Evolutionary conservation across 2,113 vertebrate genomes (phyloP).

Genomic region (Aplodontia rufa): DNA sequence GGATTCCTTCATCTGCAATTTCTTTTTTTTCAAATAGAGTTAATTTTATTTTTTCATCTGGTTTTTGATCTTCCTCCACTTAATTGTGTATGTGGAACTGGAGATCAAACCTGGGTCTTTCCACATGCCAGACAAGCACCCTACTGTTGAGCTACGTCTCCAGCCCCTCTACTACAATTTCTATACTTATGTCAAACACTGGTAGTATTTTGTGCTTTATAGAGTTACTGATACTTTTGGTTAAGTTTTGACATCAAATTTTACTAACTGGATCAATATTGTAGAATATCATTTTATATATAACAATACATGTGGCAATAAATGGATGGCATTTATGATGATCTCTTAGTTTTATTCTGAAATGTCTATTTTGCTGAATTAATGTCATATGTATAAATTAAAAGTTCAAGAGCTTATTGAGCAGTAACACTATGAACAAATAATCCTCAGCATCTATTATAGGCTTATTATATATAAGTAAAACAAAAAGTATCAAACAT

Average conservation of each 20-base stretch:
- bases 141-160: too few species aligned
- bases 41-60: too few species aligned
- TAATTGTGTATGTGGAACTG: too few species aligned
- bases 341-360: not conserved
- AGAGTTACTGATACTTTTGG: not conserved
- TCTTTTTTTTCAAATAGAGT: too few species aligned
- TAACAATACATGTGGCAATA: not conserved
- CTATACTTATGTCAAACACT: not conserved
- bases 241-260: constrained; percentile 1
- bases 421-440: not conserved
- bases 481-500: not conserved
- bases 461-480: not conserved
- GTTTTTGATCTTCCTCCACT: too few species aligned
- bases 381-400: not conserved
- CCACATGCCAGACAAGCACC: too few species aligned
- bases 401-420: not conserved
- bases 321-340: not conserved
- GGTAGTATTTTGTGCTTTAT: not conserved
- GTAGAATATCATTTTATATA: not conserved
- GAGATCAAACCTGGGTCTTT: too few species aligned
- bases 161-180: not conserved
- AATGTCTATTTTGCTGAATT: not conserved
- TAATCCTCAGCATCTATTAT: not conserved
- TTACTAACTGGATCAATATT: not conserved
- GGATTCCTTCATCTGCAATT: not conserved